Conservation (phyloP, 1,140 invertebrate genomes). For the Caenorhabditis briggsae region DNA sequence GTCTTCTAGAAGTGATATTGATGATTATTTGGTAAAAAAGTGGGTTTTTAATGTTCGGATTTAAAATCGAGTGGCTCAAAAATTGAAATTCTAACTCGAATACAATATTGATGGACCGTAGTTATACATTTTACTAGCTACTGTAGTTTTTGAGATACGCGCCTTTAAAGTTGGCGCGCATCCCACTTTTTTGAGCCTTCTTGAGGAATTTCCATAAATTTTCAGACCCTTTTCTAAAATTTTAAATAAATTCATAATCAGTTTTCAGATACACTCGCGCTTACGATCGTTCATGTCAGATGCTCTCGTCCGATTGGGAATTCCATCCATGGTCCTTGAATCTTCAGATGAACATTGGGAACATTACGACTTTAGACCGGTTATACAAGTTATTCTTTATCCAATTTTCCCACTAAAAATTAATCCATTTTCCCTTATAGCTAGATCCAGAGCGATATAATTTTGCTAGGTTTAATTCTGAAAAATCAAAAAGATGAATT, state of each 20-base stretch:
- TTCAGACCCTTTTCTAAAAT: background rate
- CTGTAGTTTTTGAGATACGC: too few species aligned
- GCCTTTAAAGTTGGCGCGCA: too few species aligned
- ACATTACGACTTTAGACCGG: slow-evolving; percentile 46
- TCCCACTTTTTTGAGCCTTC: too few species aligned
- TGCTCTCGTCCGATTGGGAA: slow-evolving; percentile 51
- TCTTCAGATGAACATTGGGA: slow-evolving; percentile 33
- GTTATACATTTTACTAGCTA: too few species aligned
- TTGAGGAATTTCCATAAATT: too few species aligned
- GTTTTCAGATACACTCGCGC: slow-evolving; percentile 49
- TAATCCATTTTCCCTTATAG: slow-evolving; percentile 8
- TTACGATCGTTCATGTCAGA: slow-evolving; percentile 43
- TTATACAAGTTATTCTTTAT: slow-evolving; percentile 59
- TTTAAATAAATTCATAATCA: background rate
- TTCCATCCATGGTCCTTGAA: slow-evolving; percentile 61
- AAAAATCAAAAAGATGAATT: background rate
- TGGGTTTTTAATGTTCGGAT: too few species aligned
- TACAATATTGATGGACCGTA: too few species aligned
- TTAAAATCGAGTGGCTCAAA: too few species aligned
- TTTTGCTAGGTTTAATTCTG: too few species aligned
- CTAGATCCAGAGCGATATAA: background rate
- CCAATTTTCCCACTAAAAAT: slow-evolving; percentile 15
- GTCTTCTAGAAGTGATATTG: slow-evolving; percentile 6
- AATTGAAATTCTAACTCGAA: too few species aligned
- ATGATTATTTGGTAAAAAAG: slow-evolving; percentile 47